A percentile compares a stretch with the other conserved stretches of the same genome.
Conservation (phyloP, 2,888 invertebrate genomes). For the Troides oblongomaculatus region DNA sequence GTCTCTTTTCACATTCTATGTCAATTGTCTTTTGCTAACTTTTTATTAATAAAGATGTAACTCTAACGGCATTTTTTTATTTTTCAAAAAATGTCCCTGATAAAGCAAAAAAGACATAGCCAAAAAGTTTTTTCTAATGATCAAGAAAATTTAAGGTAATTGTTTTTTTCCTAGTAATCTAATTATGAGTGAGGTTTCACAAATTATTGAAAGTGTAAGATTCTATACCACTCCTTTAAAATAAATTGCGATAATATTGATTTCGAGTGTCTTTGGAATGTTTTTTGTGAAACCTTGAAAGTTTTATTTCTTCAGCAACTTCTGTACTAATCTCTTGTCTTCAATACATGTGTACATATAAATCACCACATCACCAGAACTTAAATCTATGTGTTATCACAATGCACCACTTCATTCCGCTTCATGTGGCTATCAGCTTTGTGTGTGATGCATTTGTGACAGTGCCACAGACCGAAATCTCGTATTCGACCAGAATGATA, state of each 20-base stretch:
- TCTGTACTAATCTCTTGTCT: conserved; percentile 1
- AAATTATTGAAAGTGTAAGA: not conserved
- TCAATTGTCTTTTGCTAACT: conserved; percentile 2
- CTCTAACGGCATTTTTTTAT: not conserved
- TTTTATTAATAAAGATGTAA: conserved; percentile 2
- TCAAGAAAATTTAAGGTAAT: conserved; percentile 19
- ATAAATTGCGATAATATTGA: not conserved
- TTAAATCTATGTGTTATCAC: conserved; percentile 11
- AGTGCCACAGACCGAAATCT: conserved; percentile 14
- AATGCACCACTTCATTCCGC: conserved; percentile 13
- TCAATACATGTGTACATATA: not conserved
- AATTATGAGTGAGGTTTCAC: conserved; percentile 4
- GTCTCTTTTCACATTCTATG: conserved; percentile 4
- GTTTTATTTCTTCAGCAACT: conserved; percentile 4
- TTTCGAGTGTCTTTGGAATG: not conserved
- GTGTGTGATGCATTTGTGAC: conserved; percentile 15
- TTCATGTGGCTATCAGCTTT: conserved; percentile 28
- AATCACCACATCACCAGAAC: conserved; percentile 22
- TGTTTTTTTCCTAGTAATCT: conserved; percentile 9
- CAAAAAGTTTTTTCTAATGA: not conserved
- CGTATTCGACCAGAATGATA: not conserved
- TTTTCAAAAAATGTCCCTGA: not conserved
- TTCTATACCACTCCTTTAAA: not conserved
- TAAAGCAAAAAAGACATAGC: not conserved
- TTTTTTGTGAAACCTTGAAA: conserved; percentile 2